A percentile compares a stretch with the other conserved stretches of the same genome.
Evolutionary conservation across 2,888 invertebrate species (phyloP).

Genomic region (Drosophila nr. perissopoda): DNA sequence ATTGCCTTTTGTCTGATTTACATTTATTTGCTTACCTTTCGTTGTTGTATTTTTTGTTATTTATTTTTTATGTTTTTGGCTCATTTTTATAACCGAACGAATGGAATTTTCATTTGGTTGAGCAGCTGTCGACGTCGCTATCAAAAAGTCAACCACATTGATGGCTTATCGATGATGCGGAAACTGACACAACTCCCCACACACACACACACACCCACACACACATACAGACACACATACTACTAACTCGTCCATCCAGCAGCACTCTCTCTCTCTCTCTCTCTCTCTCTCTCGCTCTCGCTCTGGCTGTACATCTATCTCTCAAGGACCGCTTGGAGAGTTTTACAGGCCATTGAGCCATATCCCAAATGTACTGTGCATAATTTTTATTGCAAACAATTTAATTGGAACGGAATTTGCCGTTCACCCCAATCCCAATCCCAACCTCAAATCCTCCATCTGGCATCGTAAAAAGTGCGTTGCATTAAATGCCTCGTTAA

Average conservation of each 20-base stretch:
- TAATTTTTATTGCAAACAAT: constrained; percentile 76
- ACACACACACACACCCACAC: not conserved
- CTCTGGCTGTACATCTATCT: not conserved
- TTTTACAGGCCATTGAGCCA: constrained; percentile 67
- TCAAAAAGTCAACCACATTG: constrained; percentile 63
- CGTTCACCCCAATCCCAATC: constrained; percentile 36
- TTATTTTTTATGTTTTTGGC: constrained; percentile 8
- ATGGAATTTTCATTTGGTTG: constrained; percentile 47
- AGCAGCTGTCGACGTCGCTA: constrained; percentile 56
- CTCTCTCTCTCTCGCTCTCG: no score
- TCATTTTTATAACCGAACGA: constrained; percentile 14
- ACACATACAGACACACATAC: not conserved
- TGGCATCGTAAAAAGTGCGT: constrained; percentile 46
- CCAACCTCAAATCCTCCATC: constrained; percentile 37
- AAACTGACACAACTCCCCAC: constrained; percentile 7
- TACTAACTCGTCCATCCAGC: not conserved
- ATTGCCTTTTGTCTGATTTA: constrained; percentile 41
- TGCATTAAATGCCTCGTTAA: constrained; percentile 70
- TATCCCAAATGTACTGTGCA: constrained; percentile 73
- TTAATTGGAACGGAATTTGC: constrained; percentile 53
- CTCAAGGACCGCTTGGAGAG: constrained; percentile 12
- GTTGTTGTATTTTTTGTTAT: constrained; percentile 36
- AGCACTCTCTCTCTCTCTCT: no score
- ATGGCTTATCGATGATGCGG: constrained; percentile 61
- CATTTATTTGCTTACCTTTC: constrained; percentile 70